Percentiles rank a stretch among this genome's conserved stretches.
phyloP scores from a whole-genome alignment of 2,888 invertebrate genomes.

The Rotaria sp. region DNA sequence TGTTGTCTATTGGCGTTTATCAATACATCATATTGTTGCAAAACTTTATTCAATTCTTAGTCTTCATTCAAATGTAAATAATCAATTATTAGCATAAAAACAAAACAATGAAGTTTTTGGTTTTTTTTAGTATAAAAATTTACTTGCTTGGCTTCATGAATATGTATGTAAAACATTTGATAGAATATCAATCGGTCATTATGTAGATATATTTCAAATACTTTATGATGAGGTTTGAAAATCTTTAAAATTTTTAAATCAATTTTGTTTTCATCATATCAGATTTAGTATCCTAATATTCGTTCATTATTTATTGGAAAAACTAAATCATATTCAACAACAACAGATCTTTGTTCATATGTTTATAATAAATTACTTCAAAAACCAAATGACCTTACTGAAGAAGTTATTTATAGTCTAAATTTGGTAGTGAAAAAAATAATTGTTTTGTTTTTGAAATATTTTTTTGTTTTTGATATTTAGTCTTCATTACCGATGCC shows the following conservation, averaged over 20 bases:
- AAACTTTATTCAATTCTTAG: background rate
- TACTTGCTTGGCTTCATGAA: slow-evolving; percentile 14
- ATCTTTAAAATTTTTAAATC: background rate
- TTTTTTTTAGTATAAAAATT: background rate
- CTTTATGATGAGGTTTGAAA: background rate
- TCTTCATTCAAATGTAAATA: background rate
- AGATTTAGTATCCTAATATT: background rate
- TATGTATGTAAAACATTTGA: background rate
- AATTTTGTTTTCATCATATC: background rate
- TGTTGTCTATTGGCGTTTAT: slow-evolving; percentile 26
- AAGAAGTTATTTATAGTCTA: background rate
- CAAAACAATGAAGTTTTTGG: background rate
- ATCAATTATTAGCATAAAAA: no score
- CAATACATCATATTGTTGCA: background rate
- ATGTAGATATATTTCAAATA: slow-evolving; percentile 25
- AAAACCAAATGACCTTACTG: background rate
- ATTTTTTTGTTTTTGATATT: background rate
- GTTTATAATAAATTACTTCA: slow-evolving; percentile 16
- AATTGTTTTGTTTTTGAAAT: no score
- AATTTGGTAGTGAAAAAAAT: background rate
- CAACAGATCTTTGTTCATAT: background rate
- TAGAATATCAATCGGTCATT: background rate
- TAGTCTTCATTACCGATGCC: background rate
- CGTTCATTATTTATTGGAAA: background rate
- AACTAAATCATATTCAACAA: background rate